Conservation (phyloP, 2,797 vertebrate species). For the Sebastes taczanowskii region DNA sequence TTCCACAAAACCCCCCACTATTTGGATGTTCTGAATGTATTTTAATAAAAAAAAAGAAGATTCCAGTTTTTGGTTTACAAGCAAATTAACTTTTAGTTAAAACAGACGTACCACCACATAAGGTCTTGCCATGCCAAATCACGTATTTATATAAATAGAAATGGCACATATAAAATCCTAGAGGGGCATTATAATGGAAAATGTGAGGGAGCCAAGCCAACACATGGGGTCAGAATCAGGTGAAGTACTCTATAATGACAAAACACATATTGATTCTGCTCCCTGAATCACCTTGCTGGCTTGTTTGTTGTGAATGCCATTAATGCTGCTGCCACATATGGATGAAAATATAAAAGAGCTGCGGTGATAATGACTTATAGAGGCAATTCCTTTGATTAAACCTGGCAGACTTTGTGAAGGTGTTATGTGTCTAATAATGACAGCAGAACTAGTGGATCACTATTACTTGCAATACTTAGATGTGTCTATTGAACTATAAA, state of each 20-base stretch:
- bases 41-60: neutral
- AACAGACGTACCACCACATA: neutral
- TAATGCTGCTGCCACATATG: neutral
- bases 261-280: constrained; percentile 39
- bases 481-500: constrained; percentile 15
- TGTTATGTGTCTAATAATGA: constrained; percentile 7
- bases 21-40: neutral
- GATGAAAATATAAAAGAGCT: constrained; percentile 14
- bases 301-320: neutral
- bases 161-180: neutral
- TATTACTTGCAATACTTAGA: neutral
- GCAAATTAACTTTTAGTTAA: neutral
- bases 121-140: neutral
- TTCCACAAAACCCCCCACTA: neutral
- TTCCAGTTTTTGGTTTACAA: neutral
- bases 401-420: neutral
- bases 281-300: constrained; percentile 1
- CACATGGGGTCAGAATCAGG: constrained; percentile 28
- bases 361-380: neutral
- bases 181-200: neutral
- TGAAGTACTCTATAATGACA: constrained; percentile 31
- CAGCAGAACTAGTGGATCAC: neutral
- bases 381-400: constrained; percentile 32
- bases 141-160: neutral
- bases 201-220: constrained; percentile 1